Conservation (phyloP, 2,113 vertebrate genomes). For the Hyperopisus bebe region DNA sequence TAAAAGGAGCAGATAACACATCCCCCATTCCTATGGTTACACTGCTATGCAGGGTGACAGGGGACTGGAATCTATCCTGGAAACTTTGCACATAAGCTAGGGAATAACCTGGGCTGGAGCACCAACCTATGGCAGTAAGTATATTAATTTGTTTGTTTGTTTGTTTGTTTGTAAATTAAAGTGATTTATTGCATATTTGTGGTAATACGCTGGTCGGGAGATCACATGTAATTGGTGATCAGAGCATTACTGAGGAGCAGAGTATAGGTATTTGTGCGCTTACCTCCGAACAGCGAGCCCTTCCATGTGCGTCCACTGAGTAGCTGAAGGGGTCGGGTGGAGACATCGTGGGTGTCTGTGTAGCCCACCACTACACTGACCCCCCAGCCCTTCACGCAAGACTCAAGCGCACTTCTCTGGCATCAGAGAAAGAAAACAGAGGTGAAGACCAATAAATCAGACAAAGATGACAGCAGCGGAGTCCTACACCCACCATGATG, state of each 20-base stretch:
- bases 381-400: conserved; percentile 57
- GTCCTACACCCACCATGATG: conserved; percentile 62
- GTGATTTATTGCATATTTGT: background rate
- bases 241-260: background rate
- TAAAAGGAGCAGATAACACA: too few species aligned
- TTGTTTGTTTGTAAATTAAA: background rate
- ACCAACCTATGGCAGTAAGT: background rate
- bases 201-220: background rate
- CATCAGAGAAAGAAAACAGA: background rate
- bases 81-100: background rate
- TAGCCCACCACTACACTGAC: conserved; percentile 66
- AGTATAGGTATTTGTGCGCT: background rate
- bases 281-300: conserved; percentile 73
- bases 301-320: conserved; percentile 68
- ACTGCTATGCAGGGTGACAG: background rate
- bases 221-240: background rate
- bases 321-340: conserved; percentile 54
- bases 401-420: conserved; percentile 66
- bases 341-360: conserved; percentile 52
- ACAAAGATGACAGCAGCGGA: background rate
- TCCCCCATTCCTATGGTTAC: too few species aligned
- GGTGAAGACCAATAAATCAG: background rate
- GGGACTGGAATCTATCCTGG: background rate
- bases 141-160: background rate
- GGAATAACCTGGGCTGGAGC: background rate